Evolutionary conservation across 2,113 vertebrate genomes (phyloP), one percentile per base, ranked within the genome.

Genomic region (Megaceryle torquata): DNA sequence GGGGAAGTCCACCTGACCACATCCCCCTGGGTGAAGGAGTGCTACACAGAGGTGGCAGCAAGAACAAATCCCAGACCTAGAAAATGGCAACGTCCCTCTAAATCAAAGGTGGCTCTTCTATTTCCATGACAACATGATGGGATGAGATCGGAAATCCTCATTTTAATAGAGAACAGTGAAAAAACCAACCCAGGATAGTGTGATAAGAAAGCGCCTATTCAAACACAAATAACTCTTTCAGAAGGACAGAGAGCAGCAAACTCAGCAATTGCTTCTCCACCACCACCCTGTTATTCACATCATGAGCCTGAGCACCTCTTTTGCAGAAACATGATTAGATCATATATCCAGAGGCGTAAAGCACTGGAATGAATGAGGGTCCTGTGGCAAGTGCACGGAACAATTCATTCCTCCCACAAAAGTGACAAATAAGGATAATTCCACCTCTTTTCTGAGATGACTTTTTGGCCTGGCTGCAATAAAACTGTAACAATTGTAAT

Each of bases 401-500:
- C 6, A 6, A 84, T 78, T 82, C 69, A 89, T 89, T 68, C 86
- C 74, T 92, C 81, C 74, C 89, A 88, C 88, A 90, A 68, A 94
- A 95, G 68, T 70, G 71, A 91, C 85, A 95, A 95, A 91, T 70
- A 81, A 88, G 63, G 76, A 87, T 76, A 88, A 94, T 96, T 95
- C 56, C 64, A 53, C 79, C 71, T 91, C 82, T 56, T 91, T 95
- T 79, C 76, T 0, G 0, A 88, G 44, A 67, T 1, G 17, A n/a
- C 89, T 93, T 60, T 86, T 78, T 88, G 85, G 43, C 76, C 89
- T 64, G 82, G 71, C 82, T 89, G 75, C 88, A 90, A 56, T 96
- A 88, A 91, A 96, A 60, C 78, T 70, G 59, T 29, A 86, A 48
- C 43, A 60, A 74, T 41, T 33, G 57, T 44, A 91, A 78, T 39